A percentile compares a stretch with the other conserved stretches of the same genome.
These are phyloP conservation scores for Bradypodion ventrale DNA, from an alignment of 2,797 vertebrate genomes.

Conservation along the genomic window DNA sequence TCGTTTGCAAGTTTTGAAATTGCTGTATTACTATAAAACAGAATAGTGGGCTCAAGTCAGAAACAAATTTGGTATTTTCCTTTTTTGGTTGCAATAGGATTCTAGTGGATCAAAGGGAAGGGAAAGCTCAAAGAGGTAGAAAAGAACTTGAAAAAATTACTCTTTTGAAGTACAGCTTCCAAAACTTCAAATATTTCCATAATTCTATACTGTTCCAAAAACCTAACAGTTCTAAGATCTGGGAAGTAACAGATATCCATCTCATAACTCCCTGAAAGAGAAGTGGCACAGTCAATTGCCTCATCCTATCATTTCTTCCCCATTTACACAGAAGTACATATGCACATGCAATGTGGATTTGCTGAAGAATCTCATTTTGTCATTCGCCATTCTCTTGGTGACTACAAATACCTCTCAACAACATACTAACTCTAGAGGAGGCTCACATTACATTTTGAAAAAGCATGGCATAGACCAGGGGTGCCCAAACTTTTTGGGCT, in stretches of 20 bases:
- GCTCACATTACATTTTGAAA: background rate
- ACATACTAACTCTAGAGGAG: background rate
- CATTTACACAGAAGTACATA: background rate
- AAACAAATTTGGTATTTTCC: no score
- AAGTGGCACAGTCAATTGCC: background rate
- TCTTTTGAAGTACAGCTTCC: no score
- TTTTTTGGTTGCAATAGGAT: background rate
- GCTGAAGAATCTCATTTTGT: background rate
- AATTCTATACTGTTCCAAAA: no score
- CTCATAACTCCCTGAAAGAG: background rate
- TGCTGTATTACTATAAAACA: background rate
- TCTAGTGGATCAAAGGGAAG: background rate
- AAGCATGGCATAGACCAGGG: background rate
- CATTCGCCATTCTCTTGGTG: background rate
- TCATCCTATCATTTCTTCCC: background rate
- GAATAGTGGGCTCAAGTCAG: background rate
- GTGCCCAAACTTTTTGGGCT: no score
- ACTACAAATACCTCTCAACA: background rate
- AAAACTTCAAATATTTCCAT: no score
- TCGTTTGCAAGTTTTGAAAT: background rate
- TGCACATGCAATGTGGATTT: background rate
- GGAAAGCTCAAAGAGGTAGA: no score
- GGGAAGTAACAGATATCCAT: background rate
- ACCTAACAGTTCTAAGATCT: no score
- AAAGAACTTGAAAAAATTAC: no score